Base-by-base conservation (phyloP, 2,113 vertebrate genomes). In the Furnarius figulus region DNA sequence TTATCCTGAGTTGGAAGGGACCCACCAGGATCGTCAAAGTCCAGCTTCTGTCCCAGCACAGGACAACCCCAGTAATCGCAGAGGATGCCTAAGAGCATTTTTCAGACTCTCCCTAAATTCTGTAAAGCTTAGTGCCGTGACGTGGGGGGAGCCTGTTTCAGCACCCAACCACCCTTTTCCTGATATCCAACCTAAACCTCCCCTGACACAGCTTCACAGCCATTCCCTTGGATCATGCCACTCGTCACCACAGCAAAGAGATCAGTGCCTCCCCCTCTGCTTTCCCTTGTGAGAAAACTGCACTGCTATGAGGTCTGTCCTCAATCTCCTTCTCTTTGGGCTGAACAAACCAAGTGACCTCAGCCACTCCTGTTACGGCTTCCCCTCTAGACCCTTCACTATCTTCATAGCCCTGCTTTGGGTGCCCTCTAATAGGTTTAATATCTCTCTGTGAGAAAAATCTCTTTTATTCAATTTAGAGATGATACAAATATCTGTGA, bases 121-220 rank as follows among this genome's bases (percentile, higher is more conserved):
- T 53, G 7, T 22, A 11, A 16, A 47, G 30, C 39, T 53, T 30
- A 28, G 24, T 68, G 44, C 50, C 44, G 23, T 46, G 28, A n/a
- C 16, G 11, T n/a, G 33, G 7, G 33, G 7, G 19, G 28, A 52
- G 7, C 53, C 35, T 52, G 19, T 46, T 59, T 27, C 53, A 67
- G 13, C 44, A 23, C 27, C 62, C 46, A 17, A 0, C 8, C 19
- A 39, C 23, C 0, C 6, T 59, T 52, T 59, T 67, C 27, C 28
- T 52, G 1, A 24, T 46, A 14, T 14, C 44, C 28, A 46, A 5
- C 28, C 7, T 44, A 37, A 74, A 23, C 4, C 19, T 67, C 5
- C 23, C 23, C 12, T 56, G 46, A 28, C 9, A 14, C 22, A 81
- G 19, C 14, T 30, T 24, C 18, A 81, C 18, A 58, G 28, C 28